phyloP scores from a whole-genome alignment of 2,113 vertebrate species.

The Lophius piscatorius region DNA sequence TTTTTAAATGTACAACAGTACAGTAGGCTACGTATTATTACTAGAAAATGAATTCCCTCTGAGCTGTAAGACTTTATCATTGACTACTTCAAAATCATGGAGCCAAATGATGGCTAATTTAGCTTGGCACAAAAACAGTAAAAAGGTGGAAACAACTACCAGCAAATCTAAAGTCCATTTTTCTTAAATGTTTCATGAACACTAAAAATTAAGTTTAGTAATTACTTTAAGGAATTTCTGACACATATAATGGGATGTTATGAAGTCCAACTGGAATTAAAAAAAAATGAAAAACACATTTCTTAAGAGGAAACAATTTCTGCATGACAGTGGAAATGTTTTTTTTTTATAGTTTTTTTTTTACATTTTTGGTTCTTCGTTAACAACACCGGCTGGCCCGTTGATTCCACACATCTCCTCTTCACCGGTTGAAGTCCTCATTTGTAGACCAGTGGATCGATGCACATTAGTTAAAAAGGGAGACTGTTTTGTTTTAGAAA shows the following conservation, averaged over 20 bases:
- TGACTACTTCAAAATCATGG: no score
- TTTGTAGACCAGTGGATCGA: constrained; percentile 41
- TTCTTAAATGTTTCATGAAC: no score
- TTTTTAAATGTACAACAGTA: background rate
- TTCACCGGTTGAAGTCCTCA: constrained; percentile 1
- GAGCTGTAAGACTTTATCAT: background rate
- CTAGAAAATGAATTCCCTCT: background rate
- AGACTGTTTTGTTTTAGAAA: constrained; percentile 8
- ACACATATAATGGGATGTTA: no score
- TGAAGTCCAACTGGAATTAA: no score
- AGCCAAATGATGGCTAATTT: background rate
- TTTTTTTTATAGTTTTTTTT: no score
- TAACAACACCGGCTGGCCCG: background rate
- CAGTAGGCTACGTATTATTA: no score
- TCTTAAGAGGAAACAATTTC: no score
- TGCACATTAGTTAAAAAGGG: background rate
- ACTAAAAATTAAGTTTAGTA: no score
- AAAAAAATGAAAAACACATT: no score
- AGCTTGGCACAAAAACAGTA: background rate
- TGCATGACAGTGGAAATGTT: no score
- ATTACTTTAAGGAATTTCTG: no score
- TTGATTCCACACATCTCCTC: constrained; percentile 16
- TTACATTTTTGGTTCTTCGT: constrained; percentile 38
- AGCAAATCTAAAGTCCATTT: no score
- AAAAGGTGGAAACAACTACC: background rate